These are phyloP conservation scores for Drosophila meridionalis DNA, from an alignment of 2,888 invertebrate species.

Conservation along the genomic window DNA sequence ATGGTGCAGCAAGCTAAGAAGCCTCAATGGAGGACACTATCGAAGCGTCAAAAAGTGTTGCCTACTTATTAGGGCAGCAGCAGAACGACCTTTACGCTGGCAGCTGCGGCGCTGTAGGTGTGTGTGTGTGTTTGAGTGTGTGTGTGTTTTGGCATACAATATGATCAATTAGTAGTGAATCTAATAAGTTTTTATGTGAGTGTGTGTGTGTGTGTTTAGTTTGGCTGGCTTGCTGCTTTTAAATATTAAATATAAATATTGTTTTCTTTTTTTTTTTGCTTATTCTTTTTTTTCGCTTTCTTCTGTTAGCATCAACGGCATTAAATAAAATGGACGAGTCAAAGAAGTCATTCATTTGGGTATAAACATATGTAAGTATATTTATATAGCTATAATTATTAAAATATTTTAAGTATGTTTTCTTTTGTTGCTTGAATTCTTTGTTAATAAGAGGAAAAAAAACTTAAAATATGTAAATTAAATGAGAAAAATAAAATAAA, in stretches of 20 bases:
- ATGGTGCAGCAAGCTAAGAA: slow-evolving; percentile 49
- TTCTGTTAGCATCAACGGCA: slow-evolving; percentile 83
- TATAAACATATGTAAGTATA: slow-evolving; percentile 71
- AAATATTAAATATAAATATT: slow-evolving; percentile 26
- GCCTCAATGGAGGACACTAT: slow-evolving; percentile 26
- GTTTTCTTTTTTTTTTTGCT: slow-evolving; percentile 35
- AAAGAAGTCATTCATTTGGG: slow-evolving; percentile 84
- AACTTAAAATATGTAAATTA: slow-evolving; percentile 16
- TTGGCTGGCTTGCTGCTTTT: slow-evolving; percentile 62
- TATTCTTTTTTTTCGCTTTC: slow-evolving; percentile 66
- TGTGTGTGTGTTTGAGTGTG: slow-evolving; percentile 18
- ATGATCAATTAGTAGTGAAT: slow-evolving; percentile 11
- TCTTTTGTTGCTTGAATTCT: slow-evolving; percentile 29
- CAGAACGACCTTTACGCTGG: slow-evolving; percentile 16
- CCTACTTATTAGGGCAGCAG: slow-evolving; percentile 35
- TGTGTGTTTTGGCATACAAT: slow-evolving; percentile 34
- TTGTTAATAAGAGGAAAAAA: slow-evolving; percentile 35
- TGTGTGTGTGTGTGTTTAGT: slow-evolving; percentile 42
- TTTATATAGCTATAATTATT: slow-evolving; percentile 52
- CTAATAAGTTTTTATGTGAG: slow-evolving; percentile 2
- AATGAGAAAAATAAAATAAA: slow-evolving; percentile 32
- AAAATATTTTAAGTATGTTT: slow-evolving; percentile 55
- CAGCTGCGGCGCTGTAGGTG: slow-evolving; percentile 7
- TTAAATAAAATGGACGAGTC: slow-evolving; percentile 85
- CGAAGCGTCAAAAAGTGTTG: slow-evolving; percentile 38